phyloP scores from a whole-genome alignment of 1,140 invertebrate species.

The Papilio dardanus region DNA sequence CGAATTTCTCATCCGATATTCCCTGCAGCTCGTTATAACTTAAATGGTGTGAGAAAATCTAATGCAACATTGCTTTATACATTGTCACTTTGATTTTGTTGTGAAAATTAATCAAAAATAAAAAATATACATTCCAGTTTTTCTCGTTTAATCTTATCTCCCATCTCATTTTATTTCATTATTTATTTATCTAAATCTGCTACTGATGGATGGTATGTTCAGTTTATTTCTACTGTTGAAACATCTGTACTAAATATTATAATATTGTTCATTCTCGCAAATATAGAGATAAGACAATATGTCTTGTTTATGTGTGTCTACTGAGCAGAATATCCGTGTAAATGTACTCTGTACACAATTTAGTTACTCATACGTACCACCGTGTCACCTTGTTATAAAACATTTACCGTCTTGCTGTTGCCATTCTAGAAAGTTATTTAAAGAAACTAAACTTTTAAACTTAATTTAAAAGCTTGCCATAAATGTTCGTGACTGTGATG shows the following conservation, averaged over 20 bases:
- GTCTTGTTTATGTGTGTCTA: not conserved
- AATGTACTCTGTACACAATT: not conserved
- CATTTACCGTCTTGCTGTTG: not conserved
- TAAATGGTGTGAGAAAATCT: conserved; percentile 30
- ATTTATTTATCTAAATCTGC: too few relatives aligned
- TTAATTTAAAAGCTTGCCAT: conserved; percentile 15
- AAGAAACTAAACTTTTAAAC: not conserved
- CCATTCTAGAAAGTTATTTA: not conserved
- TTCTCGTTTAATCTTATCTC: too few relatives aligned
- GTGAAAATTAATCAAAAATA: not conserved
- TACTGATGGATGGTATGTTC: too few relatives aligned
- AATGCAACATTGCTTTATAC: not conserved
- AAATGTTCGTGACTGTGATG: conserved; percentile 8
- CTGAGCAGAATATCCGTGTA: not conserved
- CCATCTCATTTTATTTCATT: too few relatives aligned
- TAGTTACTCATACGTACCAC: not conserved
- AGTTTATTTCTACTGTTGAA: too few relatives aligned
- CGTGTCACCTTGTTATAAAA: conserved; percentile 3
- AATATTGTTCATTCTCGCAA: too few relatives aligned
- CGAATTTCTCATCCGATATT: conserved; percentile 33
- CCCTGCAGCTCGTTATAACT: conserved; percentile 30
- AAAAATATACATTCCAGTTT: too few relatives aligned
- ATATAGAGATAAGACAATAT: too few relatives aligned
- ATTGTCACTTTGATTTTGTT: not conserved
- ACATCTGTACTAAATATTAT: too few relatives aligned